These are phyloP conservation scores for Macropis europaea DNA, from an alignment of 2,888 invertebrate species.

Conservation along the genomic window DNA sequence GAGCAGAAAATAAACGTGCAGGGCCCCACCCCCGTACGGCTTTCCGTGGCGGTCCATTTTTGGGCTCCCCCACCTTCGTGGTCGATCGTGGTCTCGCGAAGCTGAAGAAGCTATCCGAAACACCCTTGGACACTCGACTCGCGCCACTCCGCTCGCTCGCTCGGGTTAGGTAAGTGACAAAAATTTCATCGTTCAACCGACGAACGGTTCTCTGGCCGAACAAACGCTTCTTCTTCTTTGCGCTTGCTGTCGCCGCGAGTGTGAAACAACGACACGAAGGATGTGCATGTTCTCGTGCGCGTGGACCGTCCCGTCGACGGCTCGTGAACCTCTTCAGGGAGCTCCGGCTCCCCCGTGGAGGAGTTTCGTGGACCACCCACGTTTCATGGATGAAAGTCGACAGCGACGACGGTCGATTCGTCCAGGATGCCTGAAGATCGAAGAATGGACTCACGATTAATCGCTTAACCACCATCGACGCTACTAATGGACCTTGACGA, in stretches of 20 bases:
- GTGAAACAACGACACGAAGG: constrained; percentile 6
- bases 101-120: constrained; percentile 52
- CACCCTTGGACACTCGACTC: constrained; percentile 75
- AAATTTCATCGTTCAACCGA: too few relatives aligned
- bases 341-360: too few relatives aligned
- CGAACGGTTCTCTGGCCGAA: too few relatives aligned
- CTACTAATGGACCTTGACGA: constrained; percentile 29
- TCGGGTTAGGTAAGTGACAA: constrained; percentile 78
- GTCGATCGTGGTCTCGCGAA: constrained; percentile 26
- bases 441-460: background rate
- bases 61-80: constrained; percentile 77
- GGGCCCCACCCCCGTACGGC: constrained; percentile 57
- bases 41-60: constrained; percentile 77
- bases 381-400: too few relatives aligned
- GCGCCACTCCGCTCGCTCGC: constrained; percentile 78
- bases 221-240: background rate
- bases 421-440: background rate
- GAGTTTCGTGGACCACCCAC: background rate
- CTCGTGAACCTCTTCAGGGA: too few relatives aligned
- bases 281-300: constrained; percentile 20
- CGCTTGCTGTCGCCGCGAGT: constrained; percentile 10
- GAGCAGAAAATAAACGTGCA: constrained; percentile 65
- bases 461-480: background rate
- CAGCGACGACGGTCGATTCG: background rate
- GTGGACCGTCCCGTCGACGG: background rate